phyloP scores from a whole-genome alignment of 2,888 invertebrate genomes.

The Caenorhabditis angaria region DNA sequence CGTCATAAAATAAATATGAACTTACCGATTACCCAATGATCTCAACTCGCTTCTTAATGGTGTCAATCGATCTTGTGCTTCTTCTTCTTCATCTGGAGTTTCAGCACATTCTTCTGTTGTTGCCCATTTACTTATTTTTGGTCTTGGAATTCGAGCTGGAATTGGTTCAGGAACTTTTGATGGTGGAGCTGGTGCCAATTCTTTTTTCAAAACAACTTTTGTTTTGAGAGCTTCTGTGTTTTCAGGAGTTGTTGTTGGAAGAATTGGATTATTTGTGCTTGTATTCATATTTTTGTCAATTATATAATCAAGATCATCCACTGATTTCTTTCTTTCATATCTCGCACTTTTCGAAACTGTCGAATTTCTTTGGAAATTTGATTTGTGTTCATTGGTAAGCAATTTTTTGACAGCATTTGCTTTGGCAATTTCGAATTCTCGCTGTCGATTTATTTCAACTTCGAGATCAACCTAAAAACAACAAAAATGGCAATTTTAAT shows the following conservation, averaged over 20 bases:
- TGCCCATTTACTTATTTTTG: slow-evolving; percentile 65
- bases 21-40: slow-evolving; percentile 30
- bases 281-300: slow-evolving; percentile 52
- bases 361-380: slow-evolving; percentile 52
- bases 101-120: slow-evolving; percentile 47
- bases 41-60: slow-evolving; percentile 58
- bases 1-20: not conserved
- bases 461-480: slow-evolving; percentile 17
- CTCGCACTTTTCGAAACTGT: slow-evolving; percentile 46
- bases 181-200: slow-evolving; percentile 3
- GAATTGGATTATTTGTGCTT: slow-evolving; percentile 10
- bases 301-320: slow-evolving; percentile 67
- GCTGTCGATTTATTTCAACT: slow-evolving; percentile 21
- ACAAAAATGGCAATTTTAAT: not conserved
- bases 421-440: slow-evolving; percentile 46
- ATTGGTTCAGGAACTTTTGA: slow-evolving; percentile 63
- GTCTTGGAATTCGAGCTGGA: slow-evolving; percentile 70
- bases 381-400: slow-evolving; percentile 61
- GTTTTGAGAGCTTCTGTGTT: slow-evolving; percentile 62
- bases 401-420: slow-evolving; percentile 70
- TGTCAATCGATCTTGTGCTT: slow-evolving; percentile 60
- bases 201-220: slow-evolving; percentile 67
- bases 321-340: slow-evolving; percentile 47
- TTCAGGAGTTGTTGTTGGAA: slow-evolving; percentile 36
- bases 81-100: slow-evolving; percentile 63